These are phyloP conservation scores for Epizoanthus stellaris DNA, from an alignment of 92 coral and sea anemone species.

Conservation along the genomic window DNA sequence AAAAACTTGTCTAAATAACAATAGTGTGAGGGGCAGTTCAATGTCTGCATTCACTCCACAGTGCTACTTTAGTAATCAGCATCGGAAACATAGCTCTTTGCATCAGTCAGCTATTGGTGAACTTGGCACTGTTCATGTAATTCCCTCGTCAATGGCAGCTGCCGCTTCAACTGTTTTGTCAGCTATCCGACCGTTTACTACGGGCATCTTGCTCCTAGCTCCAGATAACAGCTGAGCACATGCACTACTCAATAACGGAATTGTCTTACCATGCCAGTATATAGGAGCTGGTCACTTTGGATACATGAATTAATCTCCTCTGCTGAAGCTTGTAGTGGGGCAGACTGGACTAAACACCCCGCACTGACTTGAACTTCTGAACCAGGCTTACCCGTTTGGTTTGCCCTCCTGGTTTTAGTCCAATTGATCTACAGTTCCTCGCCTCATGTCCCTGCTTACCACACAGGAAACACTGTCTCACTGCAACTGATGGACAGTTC, in stretches of 20 bases:
- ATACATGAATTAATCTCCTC: neutral
- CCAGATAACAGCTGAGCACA: neutral
- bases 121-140: too few species aligned
- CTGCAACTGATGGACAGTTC: neutral
- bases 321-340: neutral
- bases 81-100: too few species aligned
- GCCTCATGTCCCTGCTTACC: neutral
- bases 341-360: constrained; percentile 6
- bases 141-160: too few species aligned
- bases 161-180: constrained; percentile 17
- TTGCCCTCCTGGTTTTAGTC: neutral
- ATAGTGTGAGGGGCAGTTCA: too few species aligned
- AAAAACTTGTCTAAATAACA: too few species aligned
- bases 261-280: constrained; percentile 18
- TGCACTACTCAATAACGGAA: neutral
- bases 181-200: constrained; percentile 47
- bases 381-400: neutral
- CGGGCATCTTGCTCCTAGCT: constrained; percentile 31
- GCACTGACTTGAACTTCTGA: neutral
- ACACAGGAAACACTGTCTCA: neutral
- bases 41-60: too few species aligned
- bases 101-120: too few species aligned
- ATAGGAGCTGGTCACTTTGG: constrained; percentile 2
- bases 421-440: neutral
- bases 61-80: too few species aligned